A percentile compares a stretch with the other conserved stretches of the same genome.
Conservation (phyloP, 2,797 vertebrate genomes). For the Mus minutoides region DNA sequence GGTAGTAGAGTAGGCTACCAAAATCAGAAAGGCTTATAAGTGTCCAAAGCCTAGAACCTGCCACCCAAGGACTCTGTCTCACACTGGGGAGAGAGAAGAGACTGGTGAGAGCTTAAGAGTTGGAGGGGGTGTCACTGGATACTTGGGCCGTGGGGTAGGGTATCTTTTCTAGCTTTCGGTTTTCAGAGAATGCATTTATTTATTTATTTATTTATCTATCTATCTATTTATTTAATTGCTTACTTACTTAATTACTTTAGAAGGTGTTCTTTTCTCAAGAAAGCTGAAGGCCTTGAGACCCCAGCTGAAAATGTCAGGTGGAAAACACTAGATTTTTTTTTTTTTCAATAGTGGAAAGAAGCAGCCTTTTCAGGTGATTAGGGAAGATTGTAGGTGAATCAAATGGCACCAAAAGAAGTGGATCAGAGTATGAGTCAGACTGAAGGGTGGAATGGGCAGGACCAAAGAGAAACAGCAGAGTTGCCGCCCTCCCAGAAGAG, state of each 20-base stretch:
- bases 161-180: not conserved
- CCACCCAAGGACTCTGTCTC: not conserved
- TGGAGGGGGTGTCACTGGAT: not conserved
- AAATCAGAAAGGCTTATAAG: not conserved
- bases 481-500: not conserved
- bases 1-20: not conserved
- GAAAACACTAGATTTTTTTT: slow-evolving; percentile 17
- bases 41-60: not conserved
- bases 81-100: not conserved
- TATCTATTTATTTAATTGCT: not conserved
- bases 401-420: not conserved
- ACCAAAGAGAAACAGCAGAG: not conserved
- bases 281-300: not conserved
- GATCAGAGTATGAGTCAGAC: not conserved
- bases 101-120: not conserved
- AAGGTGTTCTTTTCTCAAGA: not conserved
- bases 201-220: not conserved
- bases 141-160: not conserved
- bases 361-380: not conserved
- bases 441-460: not conserved
- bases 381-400: not conserved
- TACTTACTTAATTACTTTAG: not conserved
- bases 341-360: not conserved
- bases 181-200: not conserved
- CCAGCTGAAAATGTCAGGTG: not conserved